Evolutionary conservation across 2,797 vertebrate genomes (phyloP).

Genomic region (Brachyalestes nurse): DNA sequence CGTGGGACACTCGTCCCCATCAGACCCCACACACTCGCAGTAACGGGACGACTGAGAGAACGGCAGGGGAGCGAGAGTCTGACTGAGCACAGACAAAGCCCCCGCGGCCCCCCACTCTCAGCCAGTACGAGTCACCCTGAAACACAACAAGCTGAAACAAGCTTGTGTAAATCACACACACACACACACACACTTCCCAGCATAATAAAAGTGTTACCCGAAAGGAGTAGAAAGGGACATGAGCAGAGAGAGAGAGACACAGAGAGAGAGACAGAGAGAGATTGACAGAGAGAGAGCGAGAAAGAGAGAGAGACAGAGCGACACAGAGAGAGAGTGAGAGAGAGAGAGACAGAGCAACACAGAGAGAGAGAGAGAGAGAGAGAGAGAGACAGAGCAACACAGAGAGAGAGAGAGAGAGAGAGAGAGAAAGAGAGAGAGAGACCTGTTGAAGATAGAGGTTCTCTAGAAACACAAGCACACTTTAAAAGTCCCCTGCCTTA

Average conservation of each 20-base stretch:
- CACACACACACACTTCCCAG: constrained; percentile 3
- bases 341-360: constrained; percentile 6
- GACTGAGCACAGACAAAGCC: constrained; percentile 74
- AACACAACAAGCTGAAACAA: constrained; percentile 64
- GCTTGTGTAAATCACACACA: constrained; percentile 64
- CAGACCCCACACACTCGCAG: constrained; percentile 71
- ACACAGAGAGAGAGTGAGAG: no score
- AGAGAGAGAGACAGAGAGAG: no score
- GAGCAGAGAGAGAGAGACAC: background rate
- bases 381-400: no score
- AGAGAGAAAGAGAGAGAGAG: background rate
- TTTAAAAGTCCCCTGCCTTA: background rate
- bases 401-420: no score
- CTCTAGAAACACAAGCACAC: background rate
- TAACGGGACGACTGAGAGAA: constrained; percentile 27
- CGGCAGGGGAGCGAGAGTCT: constrained; percentile 62
- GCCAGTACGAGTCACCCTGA: constrained; percentile 37
- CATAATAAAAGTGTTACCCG: constrained; percentile 38
- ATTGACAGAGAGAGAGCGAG: no score
- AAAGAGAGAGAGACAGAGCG: background rate
- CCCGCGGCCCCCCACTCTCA: constrained; percentile 52
- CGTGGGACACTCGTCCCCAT: constrained; percentile 71
- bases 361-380: constrained; percentile 2
- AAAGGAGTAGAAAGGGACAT: constrained; percentile 20
- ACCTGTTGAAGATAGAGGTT: background rate